Conservation (phyloP, 1,140 invertebrate genomes). For the Hylaeus volcanicus region DNA sequence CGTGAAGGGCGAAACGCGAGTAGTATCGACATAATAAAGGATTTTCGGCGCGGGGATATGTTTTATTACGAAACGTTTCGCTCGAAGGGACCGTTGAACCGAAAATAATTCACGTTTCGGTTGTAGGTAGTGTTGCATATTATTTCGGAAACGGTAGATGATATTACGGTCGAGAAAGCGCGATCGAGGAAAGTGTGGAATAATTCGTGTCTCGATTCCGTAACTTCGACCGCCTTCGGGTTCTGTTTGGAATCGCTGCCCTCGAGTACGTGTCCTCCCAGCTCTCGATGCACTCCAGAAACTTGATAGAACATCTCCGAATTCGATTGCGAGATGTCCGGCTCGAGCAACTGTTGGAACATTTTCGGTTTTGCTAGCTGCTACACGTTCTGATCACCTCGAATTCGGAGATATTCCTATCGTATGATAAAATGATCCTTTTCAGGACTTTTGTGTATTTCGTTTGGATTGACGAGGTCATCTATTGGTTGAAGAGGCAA, state of each 20-base stretch:
- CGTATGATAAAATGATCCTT: neutral
- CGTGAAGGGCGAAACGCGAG: neutral
- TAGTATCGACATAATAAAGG: slow-evolving; percentile 2
- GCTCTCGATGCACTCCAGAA: neutral
- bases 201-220: neutral
- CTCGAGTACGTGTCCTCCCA: slow-evolving; percentile 13
- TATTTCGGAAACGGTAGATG: neutral
- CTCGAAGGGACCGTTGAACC: neutral
- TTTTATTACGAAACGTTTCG: neutral
- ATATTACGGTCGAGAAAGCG: neutral
- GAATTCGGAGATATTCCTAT: neutral
- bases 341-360: too few relatives aligned
- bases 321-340: slow-evolving; percentile 8
- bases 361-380: neutral
- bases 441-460: too few relatives aligned
- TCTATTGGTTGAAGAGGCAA: too few relatives aligned
- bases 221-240: neutral
- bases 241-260: slow-evolving; percentile 7
- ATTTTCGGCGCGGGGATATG: neutral
- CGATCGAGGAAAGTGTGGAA: neutral
- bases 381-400: neutral
- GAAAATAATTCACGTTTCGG: neutral
- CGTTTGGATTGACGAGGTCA: too few relatives aligned
- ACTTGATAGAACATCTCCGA: slow-evolving; percentile 16
- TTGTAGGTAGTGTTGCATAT: neutral